These are phyloP conservation scores for Crocodylus rhombifer DNA, from an alignment of 2,797 vertebrate species.

Conservation along the genomic window DNA sequence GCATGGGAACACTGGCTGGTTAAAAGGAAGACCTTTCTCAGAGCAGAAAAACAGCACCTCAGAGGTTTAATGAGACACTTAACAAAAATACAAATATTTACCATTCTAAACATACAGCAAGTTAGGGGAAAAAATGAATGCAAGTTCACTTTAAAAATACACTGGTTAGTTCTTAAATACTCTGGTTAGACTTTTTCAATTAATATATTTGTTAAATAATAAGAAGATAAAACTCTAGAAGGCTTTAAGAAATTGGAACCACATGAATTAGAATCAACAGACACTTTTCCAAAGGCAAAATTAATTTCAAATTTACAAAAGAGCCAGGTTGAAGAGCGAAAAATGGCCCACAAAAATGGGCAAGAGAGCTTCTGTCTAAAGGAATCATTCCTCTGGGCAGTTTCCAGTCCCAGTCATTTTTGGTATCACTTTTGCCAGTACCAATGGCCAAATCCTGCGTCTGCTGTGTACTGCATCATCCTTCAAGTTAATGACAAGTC, in stretches of 20 bases:
- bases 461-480: not conserved
- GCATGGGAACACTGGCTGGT: not conserved
- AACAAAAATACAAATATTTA: not conserved
- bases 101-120: not conserved
- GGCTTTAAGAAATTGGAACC: not conserved
- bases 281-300: not conserved
- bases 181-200: not conserved
- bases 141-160: not conserved
- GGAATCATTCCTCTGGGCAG: not conserved
- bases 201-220: not conserved
- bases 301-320: not conserved
- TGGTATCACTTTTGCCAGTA: not conserved
- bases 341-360: not conserved
- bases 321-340: not conserved
- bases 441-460: not conserved
- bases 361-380: not conserved
- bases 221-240: rapidly evolving
- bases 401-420: constrained; percentile 1
- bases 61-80: not conserved
- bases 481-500: constrained; percentile 16
- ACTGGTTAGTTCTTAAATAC: not conserved
- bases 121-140: not conserved
- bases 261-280: not conserved
- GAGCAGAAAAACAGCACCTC: not conserved
- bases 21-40: not conserved